Conservation (phyloP, 2,888 invertebrate species). For the Spodoptera picta region DNA sequence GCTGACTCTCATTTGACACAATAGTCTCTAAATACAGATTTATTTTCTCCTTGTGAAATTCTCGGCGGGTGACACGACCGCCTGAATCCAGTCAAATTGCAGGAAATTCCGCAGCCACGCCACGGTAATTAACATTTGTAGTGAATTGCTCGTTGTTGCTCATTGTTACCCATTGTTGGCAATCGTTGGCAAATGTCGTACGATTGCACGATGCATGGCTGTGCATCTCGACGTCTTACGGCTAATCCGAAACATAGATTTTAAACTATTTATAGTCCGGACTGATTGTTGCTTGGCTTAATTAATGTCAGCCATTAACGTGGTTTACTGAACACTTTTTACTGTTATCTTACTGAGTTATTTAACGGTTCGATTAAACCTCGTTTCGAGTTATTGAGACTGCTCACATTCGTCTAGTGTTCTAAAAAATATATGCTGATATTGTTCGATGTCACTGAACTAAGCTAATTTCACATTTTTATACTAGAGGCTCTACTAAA, state of each 20-base stretch:
- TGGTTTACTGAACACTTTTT: constrained; percentile 4
- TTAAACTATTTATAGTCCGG: constrained; percentile 30
- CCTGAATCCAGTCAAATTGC: constrained; percentile 52
- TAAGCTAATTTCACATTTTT: too few species aligned
- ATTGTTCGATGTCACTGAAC: too few species aligned
- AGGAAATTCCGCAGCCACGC: constrained; percentile 57
- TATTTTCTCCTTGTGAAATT: constrained; percentile 42
- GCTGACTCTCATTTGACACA: constrained; percentile 6
- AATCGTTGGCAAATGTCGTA: constrained; percentile 6
- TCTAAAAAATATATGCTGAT: background rate
- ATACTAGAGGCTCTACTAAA: too few species aligned
- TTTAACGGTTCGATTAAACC: background rate
- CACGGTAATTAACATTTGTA: constrained; percentile 55
- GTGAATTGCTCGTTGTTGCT: constrained; percentile 32
- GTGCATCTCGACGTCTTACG: constrained; percentile 6
- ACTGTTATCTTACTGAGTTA: constrained; percentile 9
- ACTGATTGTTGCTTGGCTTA: constrained; percentile 10
- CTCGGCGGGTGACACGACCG: constrained; percentile 35
- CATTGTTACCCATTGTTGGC: constrained; percentile 20
- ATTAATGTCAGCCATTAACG: constrained; percentile 16
- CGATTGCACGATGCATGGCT: constrained; percentile 10
- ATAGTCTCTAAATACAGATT: constrained; percentile 29
- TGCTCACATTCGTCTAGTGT: background rate
- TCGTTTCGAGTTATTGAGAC: too few species aligned
- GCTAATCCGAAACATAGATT: constrained; percentile 32